A percentile compares a stretch with the other conserved stretches of the same genome.
Conservation (phyloP, 2,113 vertebrate species). For the Aegypius monachus region DNA sequence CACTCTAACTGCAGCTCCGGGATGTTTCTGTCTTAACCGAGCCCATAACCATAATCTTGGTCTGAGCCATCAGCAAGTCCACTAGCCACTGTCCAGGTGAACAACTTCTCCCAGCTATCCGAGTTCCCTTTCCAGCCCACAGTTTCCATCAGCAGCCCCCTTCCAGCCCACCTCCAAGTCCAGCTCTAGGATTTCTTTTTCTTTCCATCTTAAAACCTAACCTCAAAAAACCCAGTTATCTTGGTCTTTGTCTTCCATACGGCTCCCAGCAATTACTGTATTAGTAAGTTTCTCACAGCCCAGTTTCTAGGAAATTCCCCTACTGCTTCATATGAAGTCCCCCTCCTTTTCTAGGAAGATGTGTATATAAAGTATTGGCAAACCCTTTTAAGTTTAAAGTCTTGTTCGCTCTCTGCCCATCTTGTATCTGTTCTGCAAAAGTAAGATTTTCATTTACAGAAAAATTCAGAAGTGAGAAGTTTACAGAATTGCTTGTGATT, state of each 20-base stretch:
- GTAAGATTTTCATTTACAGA: not conserved
- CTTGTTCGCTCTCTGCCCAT: not conserved
- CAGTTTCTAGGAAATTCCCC: not conserved
- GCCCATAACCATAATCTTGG: fast-evolving
- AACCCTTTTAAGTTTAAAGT: not conserved
- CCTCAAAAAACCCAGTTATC: not conserved
- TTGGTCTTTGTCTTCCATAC: not conserved
- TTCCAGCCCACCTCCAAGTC: not conserved
- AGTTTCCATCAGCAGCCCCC: not conserved
- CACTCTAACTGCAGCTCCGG: not conserved
- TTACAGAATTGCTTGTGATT: not conserved
- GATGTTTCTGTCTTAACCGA: fast-evolving
- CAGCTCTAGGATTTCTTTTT: not conserved
- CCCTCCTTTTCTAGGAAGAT: not conserved
- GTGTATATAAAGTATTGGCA: not conserved
- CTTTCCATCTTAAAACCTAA: not conserved
- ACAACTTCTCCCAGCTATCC: not conserved
- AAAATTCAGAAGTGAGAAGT: not conserved
- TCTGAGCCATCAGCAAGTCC: not conserved
- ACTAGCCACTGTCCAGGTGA: not conserved
- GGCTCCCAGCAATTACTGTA: fast-evolving
- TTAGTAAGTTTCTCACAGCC: not conserved
- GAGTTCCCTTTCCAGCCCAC: not conserved
- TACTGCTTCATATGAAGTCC: not conserved
- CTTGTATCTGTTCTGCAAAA: not conserved